Conservation (phyloP, 2,113 vertebrate species). For the Brachyhypopomus gauderio region DNA sequence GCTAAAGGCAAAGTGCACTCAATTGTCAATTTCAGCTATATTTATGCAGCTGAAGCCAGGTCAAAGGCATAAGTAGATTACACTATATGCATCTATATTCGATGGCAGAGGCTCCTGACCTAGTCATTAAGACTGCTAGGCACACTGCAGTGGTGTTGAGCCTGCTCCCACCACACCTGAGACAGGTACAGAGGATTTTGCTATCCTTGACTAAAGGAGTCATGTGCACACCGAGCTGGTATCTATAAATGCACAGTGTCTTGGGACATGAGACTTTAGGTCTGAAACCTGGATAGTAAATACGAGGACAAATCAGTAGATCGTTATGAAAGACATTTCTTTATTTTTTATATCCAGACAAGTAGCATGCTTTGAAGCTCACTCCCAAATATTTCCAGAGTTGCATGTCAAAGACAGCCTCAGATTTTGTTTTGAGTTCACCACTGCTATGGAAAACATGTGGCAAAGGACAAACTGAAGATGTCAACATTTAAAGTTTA, state of each 20-base stretch:
- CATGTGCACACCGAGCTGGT: not conserved
- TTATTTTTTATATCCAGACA: not conserved
- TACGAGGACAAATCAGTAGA: no score
- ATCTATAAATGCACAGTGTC: not conserved
- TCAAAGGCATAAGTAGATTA: not conserved
- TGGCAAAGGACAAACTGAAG: conserved; percentile 31
- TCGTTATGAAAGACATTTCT: not conserved
- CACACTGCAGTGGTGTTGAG: not conserved
- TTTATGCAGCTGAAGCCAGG: not conserved
- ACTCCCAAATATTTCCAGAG: not conserved
- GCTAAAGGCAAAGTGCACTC: no score
- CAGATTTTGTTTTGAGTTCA: conserved; percentile 26
- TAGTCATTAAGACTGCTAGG: not conserved
- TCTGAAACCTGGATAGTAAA: no score
- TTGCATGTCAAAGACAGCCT: conserved; percentile 14
- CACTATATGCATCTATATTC: not conserved
- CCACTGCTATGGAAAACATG: conserved; percentile 38
- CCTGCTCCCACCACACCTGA: not conserved
- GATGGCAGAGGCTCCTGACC: not conserved
- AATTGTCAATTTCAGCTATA: not conserved
- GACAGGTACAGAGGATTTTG: not conserved
- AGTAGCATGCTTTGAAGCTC: not conserved
- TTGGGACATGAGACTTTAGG: not conserved
- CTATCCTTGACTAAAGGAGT: not conserved
- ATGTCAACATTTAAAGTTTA: conserved; percentile 19